A percentile compares a stretch with the other conserved stretches of the same genome.
Conservation (phyloP, 2,113 vertebrate species). For the Toxostoma redivivum region DNA sequence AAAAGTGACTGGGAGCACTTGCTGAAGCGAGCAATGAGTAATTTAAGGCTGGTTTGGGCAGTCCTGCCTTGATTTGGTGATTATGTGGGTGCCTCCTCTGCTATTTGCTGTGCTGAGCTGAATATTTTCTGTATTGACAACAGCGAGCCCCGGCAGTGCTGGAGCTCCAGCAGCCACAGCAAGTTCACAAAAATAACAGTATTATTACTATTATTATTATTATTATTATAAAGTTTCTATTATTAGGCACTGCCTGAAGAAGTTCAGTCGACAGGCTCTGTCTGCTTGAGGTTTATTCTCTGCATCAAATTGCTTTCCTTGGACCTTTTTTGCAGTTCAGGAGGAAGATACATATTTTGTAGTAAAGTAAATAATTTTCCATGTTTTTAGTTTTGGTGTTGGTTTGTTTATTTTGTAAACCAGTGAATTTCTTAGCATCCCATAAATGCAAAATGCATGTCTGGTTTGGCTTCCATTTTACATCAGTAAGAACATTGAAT, state of each 20-base stretch:
- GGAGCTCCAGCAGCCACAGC: not conserved
- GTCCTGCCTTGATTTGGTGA: slow-evolving; percentile 10
- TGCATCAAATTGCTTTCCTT: not conserved
- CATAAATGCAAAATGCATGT: not conserved
- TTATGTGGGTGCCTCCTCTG: not conserved
- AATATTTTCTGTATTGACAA: not conserved
- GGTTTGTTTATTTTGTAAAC: not conserved
- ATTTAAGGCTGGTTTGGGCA: slow-evolving; percentile 45
- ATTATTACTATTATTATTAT: not conserved
- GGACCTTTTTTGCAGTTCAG: not conserved
- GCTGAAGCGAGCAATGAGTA: slow-evolving; percentile 22
- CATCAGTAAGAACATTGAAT: not conserved
- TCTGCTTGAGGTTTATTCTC: not conserved
- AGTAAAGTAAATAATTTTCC: not conserved
- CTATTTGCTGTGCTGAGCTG: slow-evolving; percentile 15
- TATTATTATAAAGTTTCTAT: not conserved
- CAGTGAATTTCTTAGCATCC: not conserved
- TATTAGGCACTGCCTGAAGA: not conserved
- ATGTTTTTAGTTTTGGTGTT: not conserved
- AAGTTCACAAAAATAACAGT: slow-evolving; percentile 4
- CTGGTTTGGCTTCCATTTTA: not conserved
- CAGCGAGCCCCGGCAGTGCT: not conserved
- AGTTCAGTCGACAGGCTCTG: not conserved
- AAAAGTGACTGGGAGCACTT: slow-evolving; percentile 36
- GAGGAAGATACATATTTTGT: not conserved